Evolutionary conservation across 2,888 invertebrate genomes (phyloP), one percentile per base, ranked within the genome.

Genomic region (Hedychridium roseum): DNA sequence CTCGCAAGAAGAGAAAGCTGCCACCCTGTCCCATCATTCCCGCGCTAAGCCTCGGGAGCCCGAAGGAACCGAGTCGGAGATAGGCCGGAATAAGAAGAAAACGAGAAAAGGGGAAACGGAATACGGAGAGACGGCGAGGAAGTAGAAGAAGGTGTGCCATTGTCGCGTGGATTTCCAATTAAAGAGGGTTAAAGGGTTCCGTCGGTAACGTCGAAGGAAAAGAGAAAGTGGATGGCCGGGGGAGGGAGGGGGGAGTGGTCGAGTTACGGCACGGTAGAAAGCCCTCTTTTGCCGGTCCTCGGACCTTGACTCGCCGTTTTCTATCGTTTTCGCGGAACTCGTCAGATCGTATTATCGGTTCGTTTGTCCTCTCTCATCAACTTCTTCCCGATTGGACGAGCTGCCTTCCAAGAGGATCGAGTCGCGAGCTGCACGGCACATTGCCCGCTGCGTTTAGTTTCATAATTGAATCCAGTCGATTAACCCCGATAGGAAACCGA

Each of bases 381-480:
- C 40, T 15, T 27, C 30, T 15, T 12, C 14, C 21, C 9, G 9
- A n/a, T 4, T 15, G 5, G 26, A 37, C 9, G 9, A 23, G 32
- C 18, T 12, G 9, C 4, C 9, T 27, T 5, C 27, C 34, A 14
- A 20, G 28, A 44, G 18, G 39, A 12, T 7, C 20, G n/a, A 12
- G 11, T n/a, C 18, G 3, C 30, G 30, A 31, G 14, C 9, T 14
- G 3, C 3, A n/a, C 26, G 23, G 23, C 23, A n/a, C n/a, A 21
- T 37, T 17, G 21, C 15, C 34, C 32, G 15, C 21, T 11, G 49
- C 54, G 63, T 65, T 67, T 60, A 62, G 63, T 62, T 71, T 70
- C 68, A 64, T 70, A 70, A 72, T 70, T 66, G 71, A 71, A 70
- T 72, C 63, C 68, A 52, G 55, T 71, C 68, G 70, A n/a, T 71